Evolutionary conservation across 2,113 vertebrate genomes (phyloP), one percentile per base, ranked within the genome.

Genomic region (Hirundichthys speculiger): DNA sequence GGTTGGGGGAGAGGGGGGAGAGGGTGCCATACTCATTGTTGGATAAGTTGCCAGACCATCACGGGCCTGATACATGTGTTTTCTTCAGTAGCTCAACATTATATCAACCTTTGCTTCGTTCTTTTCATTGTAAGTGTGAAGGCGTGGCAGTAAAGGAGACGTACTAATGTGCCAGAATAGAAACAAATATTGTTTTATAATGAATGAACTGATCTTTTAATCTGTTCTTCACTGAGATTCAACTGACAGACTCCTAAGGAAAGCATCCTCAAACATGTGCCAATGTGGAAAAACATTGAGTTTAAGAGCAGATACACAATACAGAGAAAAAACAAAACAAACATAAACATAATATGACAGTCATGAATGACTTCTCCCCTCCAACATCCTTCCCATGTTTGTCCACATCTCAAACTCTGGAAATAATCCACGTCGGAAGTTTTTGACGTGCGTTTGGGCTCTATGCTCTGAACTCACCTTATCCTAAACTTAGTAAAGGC

Each of bases 361-460:
- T 54, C 4, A 69, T 16, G 18, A 74, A 68, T 14, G 13, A 5
- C 54, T 45, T 15, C 6, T 45, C 56, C 51, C 34, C 48, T 55
- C 48, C 43, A 42, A 88, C 88, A 91, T 92, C 90, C 91, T 92
- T 93, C 89, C 90, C 64, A 49, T 85, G 77, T 91, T 92, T 92
- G 82, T 91, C 90, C 89, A 71, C 57, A 51, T 51, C 59, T 67
- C 45, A 48, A 61, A 58, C 67, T 82, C 81, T 81, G 69, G 73
- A 80, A 84, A 82, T 52, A 82, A 80, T 73, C 60, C 61, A 61
- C 21, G 52, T 70, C 15, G 1, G 64, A 77, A 65, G 42, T 59
- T 79, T 79, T 70, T 77, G 77, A 22, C 57, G 0, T 54, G 39
- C 14, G 9, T 64, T 51, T 20, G 64, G 13, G 14, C 65, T 63